Evolutionary conservation across 2,113 vertebrate species (phyloP), one percentile per base, ranked within the genome.

Genomic region (Semnornis frantzii): DNA sequence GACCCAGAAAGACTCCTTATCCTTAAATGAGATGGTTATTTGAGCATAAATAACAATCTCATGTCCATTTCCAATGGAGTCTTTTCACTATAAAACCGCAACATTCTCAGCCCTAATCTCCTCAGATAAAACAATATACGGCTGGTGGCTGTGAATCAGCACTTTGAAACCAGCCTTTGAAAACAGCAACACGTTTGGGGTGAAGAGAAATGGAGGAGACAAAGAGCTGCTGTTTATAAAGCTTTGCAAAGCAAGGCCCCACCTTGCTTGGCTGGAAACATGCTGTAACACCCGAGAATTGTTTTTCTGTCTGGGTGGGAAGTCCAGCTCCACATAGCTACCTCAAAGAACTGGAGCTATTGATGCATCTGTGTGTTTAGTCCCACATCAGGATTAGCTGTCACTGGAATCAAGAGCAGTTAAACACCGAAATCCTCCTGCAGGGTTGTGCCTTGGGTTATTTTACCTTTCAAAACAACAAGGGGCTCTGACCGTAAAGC

Each of bases 11-110:
- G 39, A 66, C 87, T 83, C 46, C 28, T 95, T 71, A 80, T 63
- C 39, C 70, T 95, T 94, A 95, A 95, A 90, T 21, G 30, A 95
- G 76, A 76, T 74, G 85, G 59, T 88, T 88, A 87, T 94, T 92
- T 95, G 50, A 97, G 34, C 85, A 91, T 93, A 94, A 95, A 95
- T 95, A 95, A 94, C 74, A 95, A 83, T 77, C 72, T 92, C 76
- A 59, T 76, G 82, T 95, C 92, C 85, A 52, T 87, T 96, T 92
- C 84, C 78, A 96, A 21, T 64, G 52, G 33, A 74, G 52, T n/a
- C 80, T 85, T 91, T 85, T 91, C 77, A n/a, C 48, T 85, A 69
- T 64, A 86, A 94, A 96, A 72, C 92, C 82, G n/a, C 93, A 93
- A 83, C 79, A 76, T 90, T 95, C 90, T 70, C 75, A 94, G 72